Evolutionary conservation across 2,797 vertebrate genomes (phyloP), one percentile per base, ranked within the genome.

Genomic region (Leptodactylus fallax): DNA sequence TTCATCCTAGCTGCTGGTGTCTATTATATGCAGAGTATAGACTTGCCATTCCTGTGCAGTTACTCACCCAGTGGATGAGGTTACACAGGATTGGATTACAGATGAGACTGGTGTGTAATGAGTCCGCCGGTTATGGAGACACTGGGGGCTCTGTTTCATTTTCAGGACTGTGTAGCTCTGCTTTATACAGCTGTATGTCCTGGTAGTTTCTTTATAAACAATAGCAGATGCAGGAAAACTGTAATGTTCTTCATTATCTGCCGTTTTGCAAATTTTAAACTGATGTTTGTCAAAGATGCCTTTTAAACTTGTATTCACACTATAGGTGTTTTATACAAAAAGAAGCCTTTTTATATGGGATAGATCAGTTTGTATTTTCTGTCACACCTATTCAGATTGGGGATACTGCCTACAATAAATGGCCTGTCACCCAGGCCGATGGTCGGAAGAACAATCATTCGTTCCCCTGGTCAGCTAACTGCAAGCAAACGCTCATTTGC

Each of bases 21-120:
- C 56, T 77, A 19, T 83, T 60, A 23, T 83, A 69, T 72, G 72
- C 67, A 67, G 58, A 56, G 60, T 63, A 76, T 85, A 72, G 79
- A 65, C 61, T 79, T 45, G 58, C 80, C 88, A 86, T 89, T 89
- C 88, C 88, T 83, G 80, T 56, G 84, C 79, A 82, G 84, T 89
- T 89, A 86, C 88, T 89, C 88, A 86, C 88, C 79, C 80, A 89
- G 88, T 89, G 53, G 19, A 89, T 89, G 85, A 89, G 45, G 85
- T 89, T 89, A 89, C 88, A 82, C 60, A n/a, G 61, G 74, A 89
- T 89, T 86, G 79, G 79, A 86, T 89, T 89, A 83, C 85, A 83
- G 88, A n/a, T 27, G 71, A 63, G 23, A 53, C 55, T 74, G 63
- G 88, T 55, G 55, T 82, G 80, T 86, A 89, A 86, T 89, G 85